These are phyloP conservation scores for Diplazon laetatorius DNA, from an alignment of 2,888 invertebrate species.

Conservation along the genomic window DNA sequence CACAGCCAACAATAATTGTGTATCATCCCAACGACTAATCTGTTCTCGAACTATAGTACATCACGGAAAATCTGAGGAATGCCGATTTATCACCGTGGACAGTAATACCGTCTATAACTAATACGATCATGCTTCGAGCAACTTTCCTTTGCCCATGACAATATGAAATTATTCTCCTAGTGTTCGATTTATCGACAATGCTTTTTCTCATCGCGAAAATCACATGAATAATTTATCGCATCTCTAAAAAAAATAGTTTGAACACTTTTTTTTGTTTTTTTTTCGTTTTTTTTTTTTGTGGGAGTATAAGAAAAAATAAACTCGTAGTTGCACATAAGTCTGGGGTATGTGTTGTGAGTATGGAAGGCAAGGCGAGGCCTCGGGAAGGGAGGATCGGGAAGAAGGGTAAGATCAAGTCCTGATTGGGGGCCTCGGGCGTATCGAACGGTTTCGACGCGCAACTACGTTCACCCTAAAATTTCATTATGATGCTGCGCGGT, in stretches of 20 bases:
- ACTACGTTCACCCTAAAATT: conserved; percentile 34
- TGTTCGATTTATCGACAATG: neutral
- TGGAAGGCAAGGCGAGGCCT: too few relatives aligned
- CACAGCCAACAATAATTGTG: conserved; percentile 51
- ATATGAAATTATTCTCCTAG: neutral
- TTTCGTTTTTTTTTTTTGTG: too few relatives aligned
- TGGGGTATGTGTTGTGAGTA: too few relatives aligned
- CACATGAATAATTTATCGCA: too few relatives aligned
- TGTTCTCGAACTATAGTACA: neutral
- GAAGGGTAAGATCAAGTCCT: conserved; percentile 7
- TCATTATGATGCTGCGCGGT: conserved; percentile 45
- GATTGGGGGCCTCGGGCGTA: conserved; percentile 24
- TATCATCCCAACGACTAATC: conserved; percentile 46
- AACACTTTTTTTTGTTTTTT: too few relatives aligned
- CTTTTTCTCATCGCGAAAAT: too few relatives aligned
- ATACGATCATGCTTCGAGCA: neutral
- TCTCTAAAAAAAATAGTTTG: too few relatives aligned
- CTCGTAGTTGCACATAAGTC: too few relatives aligned
- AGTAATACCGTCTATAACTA: conserved; percentile 15
- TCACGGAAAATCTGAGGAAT: neutral
- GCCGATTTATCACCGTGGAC: neutral
- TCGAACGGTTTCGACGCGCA: conserved; percentile 30
- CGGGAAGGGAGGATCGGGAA: neutral
- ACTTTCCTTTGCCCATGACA: too few relatives aligned
- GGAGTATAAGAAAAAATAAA: too few relatives aligned